A percentile compares a stretch with the other conserved stretches of the same genome.
These are phyloP conservation scores for Trachemys scripta DNA, from an alignment of 2,113 vertebrate species.

Conservation along the genomic window DNA sequence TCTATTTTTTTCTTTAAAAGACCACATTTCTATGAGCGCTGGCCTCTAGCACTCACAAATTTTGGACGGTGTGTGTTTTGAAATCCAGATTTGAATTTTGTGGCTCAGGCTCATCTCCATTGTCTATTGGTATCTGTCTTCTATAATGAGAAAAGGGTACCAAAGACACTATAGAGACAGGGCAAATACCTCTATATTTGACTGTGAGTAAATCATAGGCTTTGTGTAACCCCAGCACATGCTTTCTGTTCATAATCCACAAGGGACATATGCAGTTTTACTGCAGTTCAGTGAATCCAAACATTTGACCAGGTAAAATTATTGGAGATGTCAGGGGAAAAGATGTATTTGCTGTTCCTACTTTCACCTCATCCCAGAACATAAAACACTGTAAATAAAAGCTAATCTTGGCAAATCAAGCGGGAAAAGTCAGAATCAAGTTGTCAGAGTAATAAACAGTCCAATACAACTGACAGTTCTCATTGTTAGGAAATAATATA, in stretches of 20 bases:
- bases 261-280: slow-evolving; percentile 52
- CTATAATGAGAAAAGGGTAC: slow-evolving; percentile 49
- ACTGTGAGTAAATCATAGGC: slow-evolving; percentile 54
- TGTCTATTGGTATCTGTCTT: slow-evolving; percentile 56
- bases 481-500: slow-evolving; percentile 56
- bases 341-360: slow-evolving; percentile 69
- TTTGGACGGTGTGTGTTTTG: background rate
- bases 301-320: slow-evolving; percentile 60
- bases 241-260: slow-evolving; percentile 52
- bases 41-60: background rate
- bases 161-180: slow-evolving; percentile 40
- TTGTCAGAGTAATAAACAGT: slow-evolving; percentile 67
- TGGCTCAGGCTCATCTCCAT: background rate
- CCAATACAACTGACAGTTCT: slow-evolving; percentile 49
- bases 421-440: slow-evolving; percentile 72
- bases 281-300: slow-evolving; percentile 51
- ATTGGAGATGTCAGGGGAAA: slow-evolving; percentile 53
- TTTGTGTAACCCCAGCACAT: slow-evolving; percentile 41
- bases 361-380: slow-evolving; percentile 70
- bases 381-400: slow-evolving; percentile 65
- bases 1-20: background rate
- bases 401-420: slow-evolving; percentile 69
- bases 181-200: slow-evolving; percentile 43
- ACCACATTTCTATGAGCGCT: background rate
- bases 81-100: slow-evolving; percentile 26